Base-by-base conservation (phyloP, 2,888 invertebrate genomes). In the Hyles lineata region DNA sequence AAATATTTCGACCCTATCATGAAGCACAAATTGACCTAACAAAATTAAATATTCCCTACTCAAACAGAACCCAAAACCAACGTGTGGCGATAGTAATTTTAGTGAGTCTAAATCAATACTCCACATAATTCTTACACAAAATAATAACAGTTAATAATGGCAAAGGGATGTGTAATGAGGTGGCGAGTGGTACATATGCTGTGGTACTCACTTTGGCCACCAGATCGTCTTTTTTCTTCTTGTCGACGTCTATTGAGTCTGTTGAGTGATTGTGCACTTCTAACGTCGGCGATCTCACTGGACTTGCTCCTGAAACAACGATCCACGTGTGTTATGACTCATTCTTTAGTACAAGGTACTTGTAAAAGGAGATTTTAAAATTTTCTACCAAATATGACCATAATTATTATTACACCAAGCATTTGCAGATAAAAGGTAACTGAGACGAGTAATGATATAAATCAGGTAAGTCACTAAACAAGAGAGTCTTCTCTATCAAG, bases 231-330 rank as follows among this genome's bases (percentile, higher is more conserved):
- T 95, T 94, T 91, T 97, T 97, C 90, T 96, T 97, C 87, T 97
- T 97, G 82, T 95, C 96, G 78, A 92, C 83, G 81, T 96, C 96
- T 87, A 96, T 96, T 78, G 97, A 97, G 93, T 98, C 97, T 92
- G 97, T 97, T 88, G 97, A 97, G 95, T 97, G 97, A 90, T 97
- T 97, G 94, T 96, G 96, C 83, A 96, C 94, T 75, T 96, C 96
- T 93, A 92, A 85, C 83, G 92, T 87, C 73, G 97, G 97, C 76
- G 97, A 97, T 83, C 97, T 96, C 82, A 97, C 95, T 76, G 98
- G 97, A 91, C 98, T 97, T 85, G 97, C 96, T 80, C 97, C 94
- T 94, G 86, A 0, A 88, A 87, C 32, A 55, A n/a, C 17, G n/a
- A 6, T n/a, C 19, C 7, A 55, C 6, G 6, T 5, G n/a, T 17